Evolutionary conservation across 1,140 invertebrate species (phyloP).

Genomic region (Agrilus planipennis): DNA sequence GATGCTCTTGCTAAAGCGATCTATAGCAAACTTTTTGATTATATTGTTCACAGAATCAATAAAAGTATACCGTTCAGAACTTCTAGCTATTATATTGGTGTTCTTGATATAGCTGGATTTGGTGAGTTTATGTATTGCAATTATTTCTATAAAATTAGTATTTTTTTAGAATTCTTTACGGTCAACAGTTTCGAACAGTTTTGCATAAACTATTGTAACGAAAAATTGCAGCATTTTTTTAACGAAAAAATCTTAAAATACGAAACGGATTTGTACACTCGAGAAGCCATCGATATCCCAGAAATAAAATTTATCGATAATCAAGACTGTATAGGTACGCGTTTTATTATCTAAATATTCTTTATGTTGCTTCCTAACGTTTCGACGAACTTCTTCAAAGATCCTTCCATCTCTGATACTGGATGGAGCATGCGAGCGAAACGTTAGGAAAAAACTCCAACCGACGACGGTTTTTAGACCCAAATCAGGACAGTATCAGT

Average conservation of each 20-base stretch:
- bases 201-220: slow-evolving; percentile 92
- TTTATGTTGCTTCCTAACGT: no score
- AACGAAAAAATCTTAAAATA: slow-evolving; percentile 90
- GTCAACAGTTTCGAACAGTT: slow-evolving; percentile 93
- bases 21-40: slow-evolving; percentile 91
- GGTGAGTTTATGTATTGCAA: no score
- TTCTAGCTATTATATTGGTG: slow-evolving; percentile 86
- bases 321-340: slow-evolving; percentile 96
- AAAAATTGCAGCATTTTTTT: slow-evolving; percentile 93
- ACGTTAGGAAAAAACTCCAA: no score
- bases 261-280: slow-evolving; percentile 89
- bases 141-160: no score
- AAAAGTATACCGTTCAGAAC: slow-evolving; percentile 83
- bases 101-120: slow-evolving; percentile 97
- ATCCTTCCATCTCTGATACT: no score
- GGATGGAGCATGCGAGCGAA: no score
- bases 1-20: slow-evolving; percentile 95
- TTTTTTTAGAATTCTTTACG: slow-evolving; percentile 84
- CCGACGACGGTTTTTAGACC: no score
- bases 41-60: slow-evolving; percentile 88
- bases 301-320: slow-evolving; percentile 94
- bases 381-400: no score
- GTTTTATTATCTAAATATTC: no score
- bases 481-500: no score
- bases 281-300: slow-evolving; percentile 85